Percentiles rank a stretch among this genome's conserved stretches.
phyloP scores from a whole-genome alignment of 2,113 vertebrate species.

The Tonatia bakeri region DNA sequence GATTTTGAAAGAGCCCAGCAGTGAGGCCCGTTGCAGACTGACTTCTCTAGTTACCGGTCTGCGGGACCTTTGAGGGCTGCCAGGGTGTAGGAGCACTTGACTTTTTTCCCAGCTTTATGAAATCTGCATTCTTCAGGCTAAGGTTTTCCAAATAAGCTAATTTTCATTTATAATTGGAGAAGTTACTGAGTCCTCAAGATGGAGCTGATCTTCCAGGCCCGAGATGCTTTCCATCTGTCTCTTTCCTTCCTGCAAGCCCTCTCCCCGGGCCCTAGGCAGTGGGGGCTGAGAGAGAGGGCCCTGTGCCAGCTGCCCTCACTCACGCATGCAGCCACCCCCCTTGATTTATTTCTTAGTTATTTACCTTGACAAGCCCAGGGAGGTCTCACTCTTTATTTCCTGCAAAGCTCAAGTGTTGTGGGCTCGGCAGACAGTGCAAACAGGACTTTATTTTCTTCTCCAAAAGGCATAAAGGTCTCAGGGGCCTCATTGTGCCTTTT shows the following conservation, averaged over 20 bases:
- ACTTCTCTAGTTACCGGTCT: background rate
- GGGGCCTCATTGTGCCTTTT: background rate
- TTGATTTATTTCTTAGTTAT: background rate
- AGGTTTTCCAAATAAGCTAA: background rate
- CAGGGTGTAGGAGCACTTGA: background rate
- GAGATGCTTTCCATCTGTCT: background rate
- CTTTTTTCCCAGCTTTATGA: background rate
- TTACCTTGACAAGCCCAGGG: background rate
- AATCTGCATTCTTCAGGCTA: background rate
- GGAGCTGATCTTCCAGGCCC: background rate
- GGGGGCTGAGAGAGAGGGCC: background rate
- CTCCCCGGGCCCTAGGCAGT: background rate
- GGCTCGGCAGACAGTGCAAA: background rate
- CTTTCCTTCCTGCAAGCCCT: background rate
- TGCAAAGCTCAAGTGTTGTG: background rate
- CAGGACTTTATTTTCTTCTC: constrained; percentile 18
- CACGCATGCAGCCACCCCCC: accelerated
- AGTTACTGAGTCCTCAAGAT: background rate
- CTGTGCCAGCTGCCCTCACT: background rate
- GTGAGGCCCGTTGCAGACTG: background rate
- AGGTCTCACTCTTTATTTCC: background rate
- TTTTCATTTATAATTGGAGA: background rate
- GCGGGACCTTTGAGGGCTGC: background rate
- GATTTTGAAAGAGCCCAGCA: background rate
- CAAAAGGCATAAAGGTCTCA: background rate